Evolutionary conservation across 1,140 invertebrate genomes (phyloP), one percentile per base, ranked within the genome.

Genomic region (Drosophila repletoides): DNA sequence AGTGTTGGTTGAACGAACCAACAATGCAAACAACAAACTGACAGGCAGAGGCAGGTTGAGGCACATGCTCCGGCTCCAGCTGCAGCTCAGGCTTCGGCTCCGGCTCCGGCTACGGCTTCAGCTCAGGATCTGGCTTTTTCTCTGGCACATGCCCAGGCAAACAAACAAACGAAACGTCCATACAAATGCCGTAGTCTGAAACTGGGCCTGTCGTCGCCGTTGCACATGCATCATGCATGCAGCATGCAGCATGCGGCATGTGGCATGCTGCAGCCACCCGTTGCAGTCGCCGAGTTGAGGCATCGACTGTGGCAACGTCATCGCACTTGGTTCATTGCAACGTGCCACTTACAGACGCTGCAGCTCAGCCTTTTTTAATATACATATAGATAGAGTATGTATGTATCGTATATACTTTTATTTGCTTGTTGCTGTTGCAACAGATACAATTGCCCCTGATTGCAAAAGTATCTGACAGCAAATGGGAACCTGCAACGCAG

Each of bases 391-490:
- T n/a, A n/a, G n/a, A n/a, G n/a, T n/a, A n/a, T n/a, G n/a, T n/a
- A n/a, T n/a, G n/a, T n/a, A n/a, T n/a, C n/a, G n/a, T n/a, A 68
- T 68, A 49, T 55, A 14, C 58, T 49, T 46, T 40, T 33, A 22
- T 26, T 6, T 26, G 36, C 10, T 52, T 17, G 36, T 26, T 58
- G 52, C 5, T 52, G 43, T 7, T 34, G 38, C 34, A 34, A 12
- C 58, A 51, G 41, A 14, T 65, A 84, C 77, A 84, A 83, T 83
- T 72, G 46, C 48, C 65, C 56, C 60, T 83, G 77, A 83, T 83
- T 83, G 79, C 75, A 65, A 64, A 51, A 58, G 65, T 53, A 65
- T 73, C 52, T 58, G 45, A 7, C 22, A 48, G 56, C 34, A 61
- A 68, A 68, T 61, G 64, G 48, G 24, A 46, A 12, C n/a, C 19